Conservation (phyloP, 2,113 vertebrate species). For the Harpagus bidentatus region DNA sequence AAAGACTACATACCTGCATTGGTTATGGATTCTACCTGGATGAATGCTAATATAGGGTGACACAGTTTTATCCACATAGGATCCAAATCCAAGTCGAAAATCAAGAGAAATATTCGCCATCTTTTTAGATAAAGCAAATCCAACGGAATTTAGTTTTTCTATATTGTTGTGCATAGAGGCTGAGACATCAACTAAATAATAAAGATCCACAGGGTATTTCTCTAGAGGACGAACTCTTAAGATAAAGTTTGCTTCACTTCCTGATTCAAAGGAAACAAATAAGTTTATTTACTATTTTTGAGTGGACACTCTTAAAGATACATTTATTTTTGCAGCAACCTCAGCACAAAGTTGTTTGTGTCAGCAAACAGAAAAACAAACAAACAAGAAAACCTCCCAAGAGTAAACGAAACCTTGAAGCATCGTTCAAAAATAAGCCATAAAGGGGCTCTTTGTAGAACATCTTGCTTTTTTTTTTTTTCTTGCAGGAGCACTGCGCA, state of each 20-base stretch:
- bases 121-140: conserved; percentile 87
- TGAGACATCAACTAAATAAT: conserved; percentile 96
- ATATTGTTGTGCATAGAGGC: conserved; percentile 97
- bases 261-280: conserved; percentile 72
- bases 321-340: neutral
- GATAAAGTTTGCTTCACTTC: conserved; percentile 83
- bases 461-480: neutral
- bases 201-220: conserved; percentile 94
- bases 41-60: conserved; percentile 96
- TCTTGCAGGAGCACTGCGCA: neutral
- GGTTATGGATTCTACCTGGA: conserved; percentile 91
- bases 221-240: conserved; percentile 87
- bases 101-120: conserved; percentile 89
- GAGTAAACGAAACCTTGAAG: neutral
- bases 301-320: neutral
- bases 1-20: conserved; percentile 84
- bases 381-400: conserved; percentile 3
- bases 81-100: conserved; percentile 94
- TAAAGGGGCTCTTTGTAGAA: neutral
- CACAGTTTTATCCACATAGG: conserved; percentile 97
- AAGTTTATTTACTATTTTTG: neutral
- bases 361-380: neutral
- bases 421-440: neutral
- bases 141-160: conserved; percentile 89
- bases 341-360: neutral